Evolutionary conservation across 2,888 invertebrate species (phyloP).

Genomic region (Ephialtes manifestator): DNA sequence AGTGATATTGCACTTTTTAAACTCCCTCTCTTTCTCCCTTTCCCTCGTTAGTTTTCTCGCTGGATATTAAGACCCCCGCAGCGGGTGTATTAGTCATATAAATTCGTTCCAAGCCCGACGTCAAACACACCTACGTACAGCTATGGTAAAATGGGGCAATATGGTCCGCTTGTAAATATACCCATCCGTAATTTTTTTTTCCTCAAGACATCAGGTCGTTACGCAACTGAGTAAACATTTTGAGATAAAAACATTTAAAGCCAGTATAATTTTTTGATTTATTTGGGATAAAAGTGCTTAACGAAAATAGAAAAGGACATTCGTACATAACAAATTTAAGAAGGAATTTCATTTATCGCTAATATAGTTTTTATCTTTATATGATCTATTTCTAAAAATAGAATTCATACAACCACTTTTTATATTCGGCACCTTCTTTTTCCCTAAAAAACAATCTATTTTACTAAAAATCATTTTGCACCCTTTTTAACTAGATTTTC

Average conservation of each 20-base stretch:
- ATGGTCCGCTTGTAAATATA: not conserved
- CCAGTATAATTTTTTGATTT: not conserved
- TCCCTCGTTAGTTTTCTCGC: constrained; percentile 70
- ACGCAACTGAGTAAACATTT: not conserved
- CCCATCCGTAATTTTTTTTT: too few species aligned
- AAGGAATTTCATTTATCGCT: too few species aligned
- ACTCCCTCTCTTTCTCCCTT: constrained; percentile 77
- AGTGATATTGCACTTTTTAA: constrained; percentile 84
- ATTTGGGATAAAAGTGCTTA: not conserved
- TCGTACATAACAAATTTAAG: too few species aligned
- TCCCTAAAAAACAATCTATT: too few species aligned
- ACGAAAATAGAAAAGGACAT: too few species aligned
- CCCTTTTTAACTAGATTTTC: too few species aligned
- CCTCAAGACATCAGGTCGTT: not conserved
- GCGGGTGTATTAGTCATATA: constrained; percentile 83
- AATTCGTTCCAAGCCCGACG: constrained; percentile 79
- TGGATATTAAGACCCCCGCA: constrained; percentile 82
- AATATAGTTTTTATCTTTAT: too few species aligned
- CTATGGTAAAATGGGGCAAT: not conserved
- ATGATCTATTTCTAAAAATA: too few species aligned
- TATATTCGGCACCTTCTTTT: too few species aligned
- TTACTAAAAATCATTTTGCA: too few species aligned
- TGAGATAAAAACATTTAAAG: not conserved
- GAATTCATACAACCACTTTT: too few species aligned
- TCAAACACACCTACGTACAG: constrained; percentile 55